Evolutionary conservation across 2,113 vertebrate species (phyloP).

Genomic region (Ceyx cyanopectus): DNA sequence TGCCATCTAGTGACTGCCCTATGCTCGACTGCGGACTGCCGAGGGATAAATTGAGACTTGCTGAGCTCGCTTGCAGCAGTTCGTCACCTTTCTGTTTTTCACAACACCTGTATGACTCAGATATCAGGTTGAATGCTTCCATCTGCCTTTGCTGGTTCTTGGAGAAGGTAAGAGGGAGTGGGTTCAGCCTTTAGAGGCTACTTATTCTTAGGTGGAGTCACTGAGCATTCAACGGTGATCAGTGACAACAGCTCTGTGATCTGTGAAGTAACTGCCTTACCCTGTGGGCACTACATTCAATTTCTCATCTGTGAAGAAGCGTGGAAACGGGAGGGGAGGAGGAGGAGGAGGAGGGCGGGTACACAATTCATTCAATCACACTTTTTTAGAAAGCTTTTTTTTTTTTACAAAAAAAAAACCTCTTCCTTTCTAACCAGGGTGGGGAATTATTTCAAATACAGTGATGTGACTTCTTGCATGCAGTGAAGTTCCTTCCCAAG

Average conservation of each 20-base stretch:
- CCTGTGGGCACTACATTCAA: too few relatives aligned
- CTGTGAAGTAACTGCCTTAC: too few relatives aligned
- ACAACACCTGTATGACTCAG: fast-evolving
- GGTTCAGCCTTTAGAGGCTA: background rate
- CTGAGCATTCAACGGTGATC: background rate
- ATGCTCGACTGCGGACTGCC: background rate
- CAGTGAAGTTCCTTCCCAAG: background rate
- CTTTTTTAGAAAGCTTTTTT: background rate
- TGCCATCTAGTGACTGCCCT: constrained; percentile 65
- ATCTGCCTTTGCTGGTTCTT: fast-evolving
- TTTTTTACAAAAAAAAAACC: too few relatives aligned
- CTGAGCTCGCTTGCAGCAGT: fast-evolving
- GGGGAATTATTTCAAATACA: background rate
- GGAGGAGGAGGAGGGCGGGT: fast-evolving
- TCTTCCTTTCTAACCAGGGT: background rate
- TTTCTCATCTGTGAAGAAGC: background rate
- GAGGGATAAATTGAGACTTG: fast-evolving
- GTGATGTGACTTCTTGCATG: background rate
- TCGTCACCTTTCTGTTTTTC: fast-evolving
- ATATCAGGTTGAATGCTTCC: fast-evolving
- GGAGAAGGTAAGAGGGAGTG: background rate
- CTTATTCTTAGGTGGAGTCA: background rate
- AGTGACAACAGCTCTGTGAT: fast-evolving
- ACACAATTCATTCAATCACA: background rate
- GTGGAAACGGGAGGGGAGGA: fast-evolving